Evolutionary conservation across 1,140 invertebrate genomes (phyloP).

Genomic region (Halictus rubicundus): DNA sequence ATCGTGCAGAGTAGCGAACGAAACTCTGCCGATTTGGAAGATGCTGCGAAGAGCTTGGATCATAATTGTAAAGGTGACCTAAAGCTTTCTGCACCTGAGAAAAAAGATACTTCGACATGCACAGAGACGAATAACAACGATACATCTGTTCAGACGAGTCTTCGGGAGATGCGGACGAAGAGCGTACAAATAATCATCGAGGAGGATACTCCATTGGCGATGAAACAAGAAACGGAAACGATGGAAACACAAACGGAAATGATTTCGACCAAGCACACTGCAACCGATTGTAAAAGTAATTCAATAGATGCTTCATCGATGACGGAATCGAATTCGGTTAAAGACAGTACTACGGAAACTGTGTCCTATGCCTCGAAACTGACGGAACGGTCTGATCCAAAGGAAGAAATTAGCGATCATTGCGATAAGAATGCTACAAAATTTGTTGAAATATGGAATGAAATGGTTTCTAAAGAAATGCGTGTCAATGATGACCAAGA

Average conservation of each 20-base stretch:
- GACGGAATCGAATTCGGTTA: not conserved
- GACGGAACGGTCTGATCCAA: not conserved
- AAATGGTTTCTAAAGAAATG: not conserved
- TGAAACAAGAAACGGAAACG: too few species aligned
- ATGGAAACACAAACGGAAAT: slow-evolving; percentile 8
- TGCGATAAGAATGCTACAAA: not conserved
- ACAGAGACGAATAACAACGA: not conserved
- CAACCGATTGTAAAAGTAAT: not conserved
- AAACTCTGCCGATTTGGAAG: not conserved
- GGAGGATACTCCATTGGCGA: not conserved
- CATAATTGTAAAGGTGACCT: not conserved
- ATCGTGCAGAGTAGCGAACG: not conserved
- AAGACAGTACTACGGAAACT: not conserved
- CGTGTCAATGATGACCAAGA: not conserved
- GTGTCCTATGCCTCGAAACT: not conserved
- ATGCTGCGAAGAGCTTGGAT: not conserved
- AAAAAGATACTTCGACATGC: not conserved
- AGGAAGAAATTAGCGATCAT: not conserved
- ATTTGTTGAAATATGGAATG: not conserved
- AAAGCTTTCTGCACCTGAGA: not conserved
- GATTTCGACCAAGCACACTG: not conserved
- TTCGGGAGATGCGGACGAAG: not conserved
- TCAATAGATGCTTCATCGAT: not conserved
- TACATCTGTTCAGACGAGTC: not conserved
- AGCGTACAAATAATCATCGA: not conserved